Evolutionary conservation across 1,140 invertebrate species (phyloP).

Genomic region (Maniola jurtina): DNA sequence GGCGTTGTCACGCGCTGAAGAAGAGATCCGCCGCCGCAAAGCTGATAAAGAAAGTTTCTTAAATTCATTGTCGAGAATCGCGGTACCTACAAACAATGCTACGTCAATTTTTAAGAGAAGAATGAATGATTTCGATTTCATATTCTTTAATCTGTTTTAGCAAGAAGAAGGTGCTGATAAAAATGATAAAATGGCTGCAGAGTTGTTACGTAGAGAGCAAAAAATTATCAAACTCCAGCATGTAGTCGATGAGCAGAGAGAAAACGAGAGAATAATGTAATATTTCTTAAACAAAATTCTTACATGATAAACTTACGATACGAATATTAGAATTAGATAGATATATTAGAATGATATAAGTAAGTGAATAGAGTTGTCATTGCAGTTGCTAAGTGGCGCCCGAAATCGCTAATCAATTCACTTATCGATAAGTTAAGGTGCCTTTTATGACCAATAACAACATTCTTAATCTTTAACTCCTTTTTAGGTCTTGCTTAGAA

Average conservation of each 20-base stretch:
- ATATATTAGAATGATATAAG: not conserved
- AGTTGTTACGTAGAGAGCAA: slow-evolving; percentile 59
- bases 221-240: slow-evolving; percentile 58
- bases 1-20: slow-evolving; percentile 52
- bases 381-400: too few relatives aligned
- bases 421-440: too few relatives aligned
- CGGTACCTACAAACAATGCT: slow-evolving; percentile 34
- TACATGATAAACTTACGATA: too few relatives aligned
- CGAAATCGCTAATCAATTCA: too few relatives aligned
- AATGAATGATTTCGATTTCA: not conserved
- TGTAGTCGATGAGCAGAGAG: slow-evolving; percentile 52
- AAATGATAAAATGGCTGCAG: slow-evolving; percentile 58
- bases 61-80: slow-evolving; percentile 62
- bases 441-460: too few relatives aligned
- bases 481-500: too few relatives aligned
- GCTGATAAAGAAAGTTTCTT: slow-evolving; percentile 67
- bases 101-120: not conserved
- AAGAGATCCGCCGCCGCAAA: slow-evolving; percentile 55
- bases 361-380: too few relatives aligned
- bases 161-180: slow-evolving; percentile 56
- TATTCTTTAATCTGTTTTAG: slow-evolving; percentile 36
- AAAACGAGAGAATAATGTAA: slow-evolving; percentile 63
- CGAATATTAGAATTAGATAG: not conserved
- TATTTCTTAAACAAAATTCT: not conserved
- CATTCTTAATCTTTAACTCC: too few relatives aligned